These are phyloP conservation scores for Numenius phaeopus DNA, from an alignment of 2,797 vertebrate genomes.

Conservation along the genomic window DNA sequence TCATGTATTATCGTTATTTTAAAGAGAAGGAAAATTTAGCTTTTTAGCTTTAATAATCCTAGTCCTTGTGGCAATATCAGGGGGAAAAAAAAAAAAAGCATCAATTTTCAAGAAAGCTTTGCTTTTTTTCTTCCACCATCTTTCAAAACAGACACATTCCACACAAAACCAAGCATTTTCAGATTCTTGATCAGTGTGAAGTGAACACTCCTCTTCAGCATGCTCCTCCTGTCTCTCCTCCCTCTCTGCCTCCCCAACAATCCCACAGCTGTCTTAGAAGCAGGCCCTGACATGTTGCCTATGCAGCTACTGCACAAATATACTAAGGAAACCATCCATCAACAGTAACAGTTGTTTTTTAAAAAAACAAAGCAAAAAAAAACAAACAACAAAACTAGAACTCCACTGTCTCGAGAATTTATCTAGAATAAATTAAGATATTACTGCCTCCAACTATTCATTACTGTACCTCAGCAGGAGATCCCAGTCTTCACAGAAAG, in stretches of 20 bases:
- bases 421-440: background rate
- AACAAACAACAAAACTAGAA: background rate
- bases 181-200: background rate
- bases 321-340: background rate
- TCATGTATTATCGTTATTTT: background rate
- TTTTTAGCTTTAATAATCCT: background rate
- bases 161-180: background rate
- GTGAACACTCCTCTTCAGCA: background rate
- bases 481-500: background rate
- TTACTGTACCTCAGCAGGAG: background rate
- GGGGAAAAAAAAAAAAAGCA: background rate
- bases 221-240: background rate
- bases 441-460: background rate
- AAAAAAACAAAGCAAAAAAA: background rate
- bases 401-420: background rate
- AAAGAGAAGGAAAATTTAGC: background rate
- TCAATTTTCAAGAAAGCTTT: background rate
- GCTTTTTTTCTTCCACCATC: background rate
- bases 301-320: background rate
- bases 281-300: background rate
- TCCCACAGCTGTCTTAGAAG: accelerated
- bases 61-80: background rate
- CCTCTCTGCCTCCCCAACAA: background rate
- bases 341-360: background rate
- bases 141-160: background rate